Conservation (phyloP, 2,113 vertebrate genomes). For the Alaudala cheleensis region DNA sequence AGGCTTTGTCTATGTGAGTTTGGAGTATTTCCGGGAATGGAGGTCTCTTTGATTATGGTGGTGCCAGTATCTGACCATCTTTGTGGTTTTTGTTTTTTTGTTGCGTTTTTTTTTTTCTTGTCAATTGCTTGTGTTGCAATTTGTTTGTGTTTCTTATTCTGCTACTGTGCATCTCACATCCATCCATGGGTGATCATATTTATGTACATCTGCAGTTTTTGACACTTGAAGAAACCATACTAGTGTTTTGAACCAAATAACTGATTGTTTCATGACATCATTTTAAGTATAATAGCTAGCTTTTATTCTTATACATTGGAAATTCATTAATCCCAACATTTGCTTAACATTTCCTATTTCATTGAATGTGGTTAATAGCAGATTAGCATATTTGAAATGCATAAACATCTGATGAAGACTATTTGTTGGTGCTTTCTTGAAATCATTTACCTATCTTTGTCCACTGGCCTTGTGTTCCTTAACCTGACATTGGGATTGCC, state of each 20-base stretch:
- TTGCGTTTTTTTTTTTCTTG: not conserved
- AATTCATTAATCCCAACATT: not conserved
- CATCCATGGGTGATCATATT: rapidly evolving
- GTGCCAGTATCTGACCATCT: not conserved
- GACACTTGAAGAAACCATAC: not conserved
- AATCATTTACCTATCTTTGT: not conserved
- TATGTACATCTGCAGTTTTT: not conserved
- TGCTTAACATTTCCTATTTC: not conserved
- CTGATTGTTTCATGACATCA: not conserved
- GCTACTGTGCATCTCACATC: not conserved
- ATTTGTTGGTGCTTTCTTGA: not conserved
- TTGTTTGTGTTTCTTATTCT: not conserved
- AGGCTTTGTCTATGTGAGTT: not conserved
- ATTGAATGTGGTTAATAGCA: not conserved
- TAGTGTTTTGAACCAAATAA: not conserved
- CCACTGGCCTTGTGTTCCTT: not conserved
- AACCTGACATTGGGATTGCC: not conserved
- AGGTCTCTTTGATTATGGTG: not conserved
- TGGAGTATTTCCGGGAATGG: not conserved
- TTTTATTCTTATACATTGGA: not conserved
- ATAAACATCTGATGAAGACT: not conserved
- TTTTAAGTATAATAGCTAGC: not conserved
- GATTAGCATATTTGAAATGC: not conserved
- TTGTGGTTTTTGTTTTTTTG: not conserved
- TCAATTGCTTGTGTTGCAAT: not conserved